Evolutionary conservation across 2,113 vertebrate species (phyloP).

Genomic region (Istiophorus platypterus): DNA sequence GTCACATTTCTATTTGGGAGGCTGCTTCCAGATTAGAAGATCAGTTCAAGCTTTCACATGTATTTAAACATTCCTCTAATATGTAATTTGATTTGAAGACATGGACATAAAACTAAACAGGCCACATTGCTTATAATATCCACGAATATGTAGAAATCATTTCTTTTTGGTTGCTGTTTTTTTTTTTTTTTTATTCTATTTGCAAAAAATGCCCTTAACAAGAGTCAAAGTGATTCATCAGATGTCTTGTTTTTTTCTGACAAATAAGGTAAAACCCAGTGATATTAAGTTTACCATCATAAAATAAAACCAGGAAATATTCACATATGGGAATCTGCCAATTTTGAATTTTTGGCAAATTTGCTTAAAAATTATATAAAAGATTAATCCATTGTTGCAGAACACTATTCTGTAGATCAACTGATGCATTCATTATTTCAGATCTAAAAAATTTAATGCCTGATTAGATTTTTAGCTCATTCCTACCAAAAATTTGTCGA

Average conservation of each 20-base stretch:
- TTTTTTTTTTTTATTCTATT: too few species aligned
- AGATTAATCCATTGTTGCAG: not conserved
- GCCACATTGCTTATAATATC: not conserved
- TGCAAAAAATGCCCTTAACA: not conserved
- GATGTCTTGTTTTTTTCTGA: not conserved
- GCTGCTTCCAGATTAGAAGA: not conserved
- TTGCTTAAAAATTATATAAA: not conserved
- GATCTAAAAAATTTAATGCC: too few species aligned
- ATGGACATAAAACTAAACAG: not conserved
- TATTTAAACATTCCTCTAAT: not conserved
- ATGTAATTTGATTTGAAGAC: not conserved
- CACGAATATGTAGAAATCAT: constrained; percentile 1
- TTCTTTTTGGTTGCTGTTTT: too few species aligned
- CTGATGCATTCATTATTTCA: not conserved
- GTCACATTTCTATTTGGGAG: not conserved
- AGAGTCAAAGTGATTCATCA: not conserved
- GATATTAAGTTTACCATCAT: not conserved
- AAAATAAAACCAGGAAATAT: not conserved
- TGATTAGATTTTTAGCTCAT: too few species aligned
- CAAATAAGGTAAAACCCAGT: not conserved
- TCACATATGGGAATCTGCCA: not conserved
- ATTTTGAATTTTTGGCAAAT: not conserved
- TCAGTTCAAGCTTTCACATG: not conserved
- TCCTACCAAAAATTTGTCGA: not conserved
- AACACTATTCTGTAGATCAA: not conserved